Evolutionary conservation across 1,140 invertebrate genomes (phyloP).

Genomic region (Zaprionus ghesquierei): DNA sequence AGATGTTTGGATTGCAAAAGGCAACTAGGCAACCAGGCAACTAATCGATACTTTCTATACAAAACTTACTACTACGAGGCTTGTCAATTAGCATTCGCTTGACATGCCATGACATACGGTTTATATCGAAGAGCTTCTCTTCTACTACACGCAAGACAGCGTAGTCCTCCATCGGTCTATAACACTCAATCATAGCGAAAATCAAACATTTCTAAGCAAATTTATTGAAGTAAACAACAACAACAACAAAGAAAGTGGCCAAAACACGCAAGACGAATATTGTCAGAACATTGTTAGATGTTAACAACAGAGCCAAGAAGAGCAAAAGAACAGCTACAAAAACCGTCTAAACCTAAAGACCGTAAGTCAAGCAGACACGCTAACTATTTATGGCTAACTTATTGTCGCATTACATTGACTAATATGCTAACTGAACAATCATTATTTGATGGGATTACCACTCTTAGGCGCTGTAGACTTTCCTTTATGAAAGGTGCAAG

Average conservation of each 20-base stretch:
- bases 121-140: slow-evolving; percentile 36
- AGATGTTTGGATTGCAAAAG: slow-evolving; percentile 1
- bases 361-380: slow-evolving; percentile 9
- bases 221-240: slow-evolving; percentile 16
- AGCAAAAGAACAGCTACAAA: not conserved
- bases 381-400: slow-evolving; percentile 38
- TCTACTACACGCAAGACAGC: slow-evolving; percentile 4
- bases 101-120: slow-evolving; percentile 35
- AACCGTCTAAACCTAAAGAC: not conserved
- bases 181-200: slow-evolving; percentile 24
- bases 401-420: slow-evolving; percentile 41
- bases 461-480: no score
- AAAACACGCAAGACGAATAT: slow-evolving; percentile 39
- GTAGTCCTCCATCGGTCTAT: not conserved
- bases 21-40: slow-evolving; percentile 28
- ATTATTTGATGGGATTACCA: not conserved
- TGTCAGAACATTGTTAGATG: slow-evolving; percentile 26
- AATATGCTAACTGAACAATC: slow-evolving; percentile 2
- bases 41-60: slow-evolving; percentile 37
- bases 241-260: slow-evolving; percentile 35
- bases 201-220: slow-evolving; percentile 26
- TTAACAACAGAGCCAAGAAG: slow-evolving; percentile 22
- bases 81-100: slow-evolving; percentile 46
- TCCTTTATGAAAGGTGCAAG: no score
- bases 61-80: slow-evolving; percentile 2